phyloP scores from a whole-genome alignment of 2,797 vertebrate genomes.

The Sus cebifrons region DNA sequence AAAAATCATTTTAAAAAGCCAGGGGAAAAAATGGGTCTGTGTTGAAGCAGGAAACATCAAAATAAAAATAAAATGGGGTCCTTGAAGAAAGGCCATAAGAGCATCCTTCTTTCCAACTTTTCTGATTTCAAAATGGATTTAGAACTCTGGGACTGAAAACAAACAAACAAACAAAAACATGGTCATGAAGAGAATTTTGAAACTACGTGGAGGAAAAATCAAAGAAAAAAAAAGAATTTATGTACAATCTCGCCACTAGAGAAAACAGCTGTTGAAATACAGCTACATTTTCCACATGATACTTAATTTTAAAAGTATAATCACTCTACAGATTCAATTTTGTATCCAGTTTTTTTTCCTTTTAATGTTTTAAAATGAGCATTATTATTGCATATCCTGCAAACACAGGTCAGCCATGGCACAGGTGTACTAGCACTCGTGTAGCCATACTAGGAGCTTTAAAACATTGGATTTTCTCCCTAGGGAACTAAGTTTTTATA shows the following conservation, averaged over 20 bases:
- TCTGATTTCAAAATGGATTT: background rate
- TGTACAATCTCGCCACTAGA: background rate
- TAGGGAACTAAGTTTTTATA: background rate
- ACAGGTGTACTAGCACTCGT: background rate
- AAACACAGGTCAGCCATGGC: background rate
- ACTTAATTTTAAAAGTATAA: background rate
- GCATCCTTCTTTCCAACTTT: background rate
- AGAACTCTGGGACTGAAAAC: background rate
- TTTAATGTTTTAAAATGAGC: background rate
- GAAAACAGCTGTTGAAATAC: background rate
- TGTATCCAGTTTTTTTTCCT: background rate
- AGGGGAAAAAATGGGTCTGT: background rate
- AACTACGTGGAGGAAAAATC: background rate
- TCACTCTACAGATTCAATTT: background rate
- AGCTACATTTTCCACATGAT: background rate
- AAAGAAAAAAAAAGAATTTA: background rate
- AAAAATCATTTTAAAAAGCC: too few species aligned
- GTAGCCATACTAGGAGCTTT: background rate
- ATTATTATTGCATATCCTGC: background rate
- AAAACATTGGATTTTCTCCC: background rate
- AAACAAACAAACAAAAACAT: background rate
- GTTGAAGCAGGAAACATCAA: background rate
- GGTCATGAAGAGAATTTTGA: background rate
- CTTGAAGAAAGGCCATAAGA: background rate
- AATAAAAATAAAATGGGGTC: slow-evolving; percentile 14